Conservation (phyloP, 1,140 invertebrate genomes). For the Neodiprion pinetum region DNA sequence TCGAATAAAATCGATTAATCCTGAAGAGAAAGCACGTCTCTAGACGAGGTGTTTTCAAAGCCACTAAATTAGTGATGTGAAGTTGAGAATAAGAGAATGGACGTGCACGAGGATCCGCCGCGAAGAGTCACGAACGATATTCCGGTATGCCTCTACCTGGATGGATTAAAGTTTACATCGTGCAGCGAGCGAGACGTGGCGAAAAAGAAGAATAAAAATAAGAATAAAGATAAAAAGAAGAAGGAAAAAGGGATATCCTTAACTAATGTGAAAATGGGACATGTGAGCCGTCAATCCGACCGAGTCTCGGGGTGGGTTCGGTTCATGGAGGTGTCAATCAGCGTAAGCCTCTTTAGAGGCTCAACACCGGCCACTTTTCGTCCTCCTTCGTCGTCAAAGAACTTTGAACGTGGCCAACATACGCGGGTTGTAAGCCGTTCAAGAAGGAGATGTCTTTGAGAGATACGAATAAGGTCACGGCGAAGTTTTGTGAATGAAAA, state of each 20-base stretch:
- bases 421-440: too few relatives aligned
- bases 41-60: too few relatives aligned
- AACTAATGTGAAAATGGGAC: background rate
- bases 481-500: too few relatives aligned
- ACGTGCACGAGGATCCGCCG: too few relatives aligned
- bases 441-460: too few relatives aligned
- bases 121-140: too few relatives aligned
- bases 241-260: background rate
- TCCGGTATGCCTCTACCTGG: background rate
- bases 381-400: background rate
- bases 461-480: too few relatives aligned
- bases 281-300: background rate
- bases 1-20: too few relatives aligned
- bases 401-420: too few relatives aligned
- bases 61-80: too few relatives aligned
- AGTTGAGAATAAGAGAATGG: too few relatives aligned
- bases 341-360: background rate
- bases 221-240: background rate
- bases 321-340: conserved; percentile 4
- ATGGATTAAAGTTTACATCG: background rate
- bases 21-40: too few relatives aligned
- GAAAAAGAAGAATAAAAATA: background rate
- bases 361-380: conserved; percentile 1
- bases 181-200: background rate
- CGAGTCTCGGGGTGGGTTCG: background rate